Evolutionary conservation across 2,888 invertebrate species (phyloP), one percentile per base, ranked within the genome.

Genomic region (Helobdella robusta): DNA sequence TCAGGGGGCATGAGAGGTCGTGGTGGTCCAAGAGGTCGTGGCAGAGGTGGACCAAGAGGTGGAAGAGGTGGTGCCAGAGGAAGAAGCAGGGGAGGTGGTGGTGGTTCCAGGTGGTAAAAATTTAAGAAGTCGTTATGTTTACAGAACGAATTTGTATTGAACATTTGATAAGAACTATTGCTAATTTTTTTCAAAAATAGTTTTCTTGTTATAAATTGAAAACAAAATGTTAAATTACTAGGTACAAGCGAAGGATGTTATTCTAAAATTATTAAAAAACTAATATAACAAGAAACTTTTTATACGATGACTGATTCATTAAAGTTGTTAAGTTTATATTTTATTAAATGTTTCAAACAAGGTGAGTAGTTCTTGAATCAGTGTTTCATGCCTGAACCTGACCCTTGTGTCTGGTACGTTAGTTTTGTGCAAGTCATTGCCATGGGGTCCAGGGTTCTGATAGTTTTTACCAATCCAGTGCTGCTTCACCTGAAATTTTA

Each of bases 381-480:
- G 83, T 0, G 94, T 89, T 82, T 97, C 95, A 77, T 82, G 89
- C 68, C 98, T 86, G 83, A 90, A 98, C 67, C 92, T 89, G 64
- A 95, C 88, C 71, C 97, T 86, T 72, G 98, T 94, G 80, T 97
- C 93, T 20, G 97, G 95, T 64, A 97, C 91, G 83, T 97, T 98
- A 70, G 94, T 93, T 74, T 94, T 85, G 3, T 89, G 88, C 73
- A 98, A 93, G 79, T 98, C 97, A 77, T 98, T 98, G 44, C 95
- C 95, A 69, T 89, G 87, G n/a, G 94, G 91, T n/a, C 97, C 97
- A 79, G 95, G 94, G 76, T 89, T 89, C 67, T 86, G 88, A 81
- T 94, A 98, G 82, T 92, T 89, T 59, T 92, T 90, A 32, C 97
- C 97, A 69, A 95, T 83, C 97, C 97, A 98, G 82, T 94, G 91